These are phyloP conservation scores for Cacoxenus indagator DNA, from an alignment of 2,888 invertebrate genomes.

Conservation along the genomic window DNA sequence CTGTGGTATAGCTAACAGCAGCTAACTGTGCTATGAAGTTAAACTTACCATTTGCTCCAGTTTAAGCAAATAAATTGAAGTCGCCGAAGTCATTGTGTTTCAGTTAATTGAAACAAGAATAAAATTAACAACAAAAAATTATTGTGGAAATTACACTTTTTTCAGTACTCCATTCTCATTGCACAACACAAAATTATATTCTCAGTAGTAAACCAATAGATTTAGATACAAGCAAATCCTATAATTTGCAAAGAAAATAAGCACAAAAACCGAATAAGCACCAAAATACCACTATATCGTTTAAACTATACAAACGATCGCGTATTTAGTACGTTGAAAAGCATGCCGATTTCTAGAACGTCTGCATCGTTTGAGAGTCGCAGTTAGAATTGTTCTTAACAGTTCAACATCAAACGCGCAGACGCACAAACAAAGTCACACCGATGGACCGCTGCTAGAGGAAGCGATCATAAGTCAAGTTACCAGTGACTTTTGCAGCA, in stretches of 20 bases:
- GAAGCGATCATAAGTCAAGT: no score
- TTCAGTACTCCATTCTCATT: no score
- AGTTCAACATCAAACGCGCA: not conserved
- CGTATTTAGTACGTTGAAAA: no score
- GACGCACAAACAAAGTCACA: not conserved
- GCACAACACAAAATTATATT: no score
- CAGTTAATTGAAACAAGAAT: constrained; percentile 11
- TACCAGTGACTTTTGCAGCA: no score
- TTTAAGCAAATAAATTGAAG: constrained; percentile 60
- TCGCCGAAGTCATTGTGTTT: constrained; percentile 39
- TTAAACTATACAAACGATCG: not conserved
- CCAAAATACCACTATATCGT: not conserved
- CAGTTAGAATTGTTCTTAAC: constrained; percentile 52
- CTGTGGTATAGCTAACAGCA: not conserved
- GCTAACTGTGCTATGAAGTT: not conserved
- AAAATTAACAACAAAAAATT: constrained; percentile 12
- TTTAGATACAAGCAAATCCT: no score
- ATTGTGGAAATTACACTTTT: no score
- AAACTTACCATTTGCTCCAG: constrained; percentile 64
- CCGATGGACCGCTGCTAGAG: not conserved
- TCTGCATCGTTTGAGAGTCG: constrained; percentile 50
- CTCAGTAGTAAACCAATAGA: no score
- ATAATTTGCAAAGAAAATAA: no score
- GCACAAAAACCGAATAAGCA: constrained; percentile 3
- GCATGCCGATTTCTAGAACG: constrained; percentile 38